Percentiles rank a stretch among this genome's conserved stretches.
These are phyloP conservation scores for Cheilosia soror DNA, from an alignment of 2,888 invertebrate genomes.

Conservation along the genomic window DNA sequence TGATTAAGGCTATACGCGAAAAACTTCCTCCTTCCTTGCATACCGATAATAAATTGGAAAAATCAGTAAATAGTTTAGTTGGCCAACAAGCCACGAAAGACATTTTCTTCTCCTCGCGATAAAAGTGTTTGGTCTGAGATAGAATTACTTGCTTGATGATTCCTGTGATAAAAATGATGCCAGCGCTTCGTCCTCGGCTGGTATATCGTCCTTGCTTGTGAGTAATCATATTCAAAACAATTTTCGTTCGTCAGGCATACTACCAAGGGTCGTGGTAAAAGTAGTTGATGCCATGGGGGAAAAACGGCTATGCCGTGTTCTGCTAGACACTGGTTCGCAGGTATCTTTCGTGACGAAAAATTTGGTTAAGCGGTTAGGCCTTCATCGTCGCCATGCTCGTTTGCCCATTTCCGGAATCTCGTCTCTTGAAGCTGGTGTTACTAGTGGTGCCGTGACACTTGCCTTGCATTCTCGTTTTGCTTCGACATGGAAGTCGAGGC, in stretches of 20 bases:
- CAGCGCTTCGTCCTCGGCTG: background rate
- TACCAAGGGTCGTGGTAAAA: background rate
- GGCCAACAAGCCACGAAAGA: no score
- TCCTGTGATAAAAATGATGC: background rate
- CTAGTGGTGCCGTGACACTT: background rate
- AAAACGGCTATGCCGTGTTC: background rate
- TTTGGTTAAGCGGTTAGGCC: background rate
- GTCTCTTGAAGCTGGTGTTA: background rate
- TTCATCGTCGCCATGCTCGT: slow-evolving; percentile 1
- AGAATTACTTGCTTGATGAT: background rate
- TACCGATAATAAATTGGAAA: no score
- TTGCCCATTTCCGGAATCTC: background rate
- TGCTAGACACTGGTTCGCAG: background rate
- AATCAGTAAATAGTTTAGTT: no score
- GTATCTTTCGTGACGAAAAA: background rate
- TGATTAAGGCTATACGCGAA: no score
- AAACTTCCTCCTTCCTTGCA: no score
- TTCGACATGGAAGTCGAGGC: background rate
- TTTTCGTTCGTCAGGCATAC: background rate
- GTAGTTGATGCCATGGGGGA: background rate
- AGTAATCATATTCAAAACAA: background rate
- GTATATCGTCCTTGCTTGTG: background rate
- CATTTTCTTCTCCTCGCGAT: no score
- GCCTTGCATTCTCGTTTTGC: background rate
- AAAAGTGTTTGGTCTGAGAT: no score